A percentile compares a stretch with the other conserved stretches of the same genome.
These are phyloP conservation scores for Cynopterus brachyotis DNA, from an alignment of 2,113 vertebrate genomes.

Conservation along the genomic window DNA sequence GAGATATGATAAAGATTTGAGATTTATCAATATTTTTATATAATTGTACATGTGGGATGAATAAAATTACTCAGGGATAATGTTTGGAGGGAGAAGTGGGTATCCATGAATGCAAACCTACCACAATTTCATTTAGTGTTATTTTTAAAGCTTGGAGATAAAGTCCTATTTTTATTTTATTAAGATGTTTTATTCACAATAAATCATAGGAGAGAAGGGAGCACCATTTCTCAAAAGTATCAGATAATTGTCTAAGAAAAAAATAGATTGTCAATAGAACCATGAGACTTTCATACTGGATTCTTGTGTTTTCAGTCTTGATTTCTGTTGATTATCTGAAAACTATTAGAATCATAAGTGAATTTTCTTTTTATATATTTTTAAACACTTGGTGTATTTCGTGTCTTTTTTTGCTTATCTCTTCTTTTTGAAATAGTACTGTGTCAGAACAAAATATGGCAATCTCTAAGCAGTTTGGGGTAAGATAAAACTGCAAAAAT, in stretches of 20 bases:
- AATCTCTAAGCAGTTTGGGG: background rate
- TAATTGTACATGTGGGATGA: background rate
- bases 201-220: background rate
- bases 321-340: background rate
- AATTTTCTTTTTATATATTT: background rate
- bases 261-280: background rate
- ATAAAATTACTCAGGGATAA: background rate
- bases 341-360: background rate
- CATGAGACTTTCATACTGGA: background rate
- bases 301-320: background rate
- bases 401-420: background rate
- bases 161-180: background rate
- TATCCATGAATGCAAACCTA: background rate
- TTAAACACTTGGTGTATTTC: background rate
- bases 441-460: background rate
- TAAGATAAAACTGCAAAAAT: background rate
- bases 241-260: background rate
- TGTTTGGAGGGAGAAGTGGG: background rate
- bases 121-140: background rate
- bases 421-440: background rate
- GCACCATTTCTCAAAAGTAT: background rate
- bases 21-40: background rate
- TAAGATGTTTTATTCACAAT: background rate
- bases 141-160: background rate
- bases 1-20: background rate